phyloP scores from a whole-genome alignment of 1,140 invertebrate genomes.

The Drosophila malerkotliana region DNA sequence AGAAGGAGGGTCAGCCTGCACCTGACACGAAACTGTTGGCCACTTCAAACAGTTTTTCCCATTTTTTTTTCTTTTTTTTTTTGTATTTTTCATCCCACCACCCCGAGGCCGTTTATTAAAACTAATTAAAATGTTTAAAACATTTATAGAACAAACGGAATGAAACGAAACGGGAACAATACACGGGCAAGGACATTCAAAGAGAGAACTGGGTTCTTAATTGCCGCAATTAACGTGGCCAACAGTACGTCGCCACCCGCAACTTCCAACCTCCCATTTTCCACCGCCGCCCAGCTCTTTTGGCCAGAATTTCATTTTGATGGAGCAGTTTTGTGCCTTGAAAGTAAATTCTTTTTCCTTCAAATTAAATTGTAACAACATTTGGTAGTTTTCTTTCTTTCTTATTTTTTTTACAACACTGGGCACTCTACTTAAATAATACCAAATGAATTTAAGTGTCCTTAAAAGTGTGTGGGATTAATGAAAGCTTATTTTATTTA shows the following conservation, averaged over 20 bases:
- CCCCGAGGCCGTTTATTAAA: slow-evolving; percentile 50
- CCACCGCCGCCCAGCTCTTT: background rate
- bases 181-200: slow-evolving; percentile 30
- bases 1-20: slow-evolving; percentile 10
- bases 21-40: slow-evolving; percentile 50
- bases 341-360: background rate
- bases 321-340: background rate
- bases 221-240: slow-evolving; percentile 48
- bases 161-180: slow-evolving; percentile 29
- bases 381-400: background rate
- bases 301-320: background rate
- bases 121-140: slow-evolving; percentile 65
- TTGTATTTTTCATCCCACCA: slow-evolving; percentile 5
- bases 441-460: too few relatives aligned
- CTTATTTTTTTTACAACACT: too few relatives aligned
- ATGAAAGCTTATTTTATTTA: background rate
- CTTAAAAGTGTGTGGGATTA: background rate
- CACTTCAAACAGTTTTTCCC: slow-evolving; percentile 52
- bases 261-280: background rate
- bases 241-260: background rate
- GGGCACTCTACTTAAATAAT: too few relatives aligned
- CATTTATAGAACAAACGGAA: slow-evolving; percentile 63
- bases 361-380: background rate
- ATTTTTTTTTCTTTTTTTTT: background rate
- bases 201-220: slow-evolving; percentile 35